Evolutionary conservation across 2,888 invertebrate species (phyloP).

Genomic region (Drosophila putrida): DNA sequence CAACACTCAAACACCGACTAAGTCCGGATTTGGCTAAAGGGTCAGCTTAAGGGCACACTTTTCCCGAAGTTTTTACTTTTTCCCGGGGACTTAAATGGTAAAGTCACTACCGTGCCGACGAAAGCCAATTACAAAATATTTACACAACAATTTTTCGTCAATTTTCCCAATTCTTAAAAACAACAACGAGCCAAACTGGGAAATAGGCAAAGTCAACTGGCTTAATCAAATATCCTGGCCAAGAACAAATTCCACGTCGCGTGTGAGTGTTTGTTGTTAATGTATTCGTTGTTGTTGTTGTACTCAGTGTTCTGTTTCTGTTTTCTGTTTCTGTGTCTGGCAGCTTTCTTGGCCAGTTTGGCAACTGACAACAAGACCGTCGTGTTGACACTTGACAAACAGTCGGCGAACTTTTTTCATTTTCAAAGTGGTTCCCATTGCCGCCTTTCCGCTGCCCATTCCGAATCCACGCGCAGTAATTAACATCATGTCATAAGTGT

Average conservation of each 20-base stretch:
- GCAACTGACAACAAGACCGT: conserved; percentile 46
- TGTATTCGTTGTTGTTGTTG: conserved; percentile 19
- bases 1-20: conserved; percentile 30
- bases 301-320: conserved; percentile 33
- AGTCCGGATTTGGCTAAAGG: conserved; percentile 13
- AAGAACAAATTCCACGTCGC: conserved; percentile 37
- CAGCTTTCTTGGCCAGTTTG: conserved; percentile 67
- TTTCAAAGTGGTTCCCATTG: conserved; percentile 72
- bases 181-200: conserved; percentile 32
- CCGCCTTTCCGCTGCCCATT: conserved; percentile 22
- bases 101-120: conserved; percentile 53
- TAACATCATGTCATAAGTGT: conserved; percentile 82
- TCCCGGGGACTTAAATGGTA: conserved; percentile 5
- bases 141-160: conserved; percentile 57
- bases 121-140: conserved; percentile 77
- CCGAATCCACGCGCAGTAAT: conserved; percentile 71
- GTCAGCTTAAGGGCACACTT: conserved; percentile 53
- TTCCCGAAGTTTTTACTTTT: conserved; percentile 14
- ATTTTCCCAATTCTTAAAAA: conserved; percentile 62
- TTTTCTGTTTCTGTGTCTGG: conserved; percentile 41
- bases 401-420: conserved; percentile 76
- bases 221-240: conserved; percentile 60
- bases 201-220: conserved; percentile 48
- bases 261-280: conserved; percentile 23
- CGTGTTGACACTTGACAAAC: conserved; percentile 69